Conservation (phyloP, 2,888 invertebrate genomes). For the Beris morrisii region DNA sequence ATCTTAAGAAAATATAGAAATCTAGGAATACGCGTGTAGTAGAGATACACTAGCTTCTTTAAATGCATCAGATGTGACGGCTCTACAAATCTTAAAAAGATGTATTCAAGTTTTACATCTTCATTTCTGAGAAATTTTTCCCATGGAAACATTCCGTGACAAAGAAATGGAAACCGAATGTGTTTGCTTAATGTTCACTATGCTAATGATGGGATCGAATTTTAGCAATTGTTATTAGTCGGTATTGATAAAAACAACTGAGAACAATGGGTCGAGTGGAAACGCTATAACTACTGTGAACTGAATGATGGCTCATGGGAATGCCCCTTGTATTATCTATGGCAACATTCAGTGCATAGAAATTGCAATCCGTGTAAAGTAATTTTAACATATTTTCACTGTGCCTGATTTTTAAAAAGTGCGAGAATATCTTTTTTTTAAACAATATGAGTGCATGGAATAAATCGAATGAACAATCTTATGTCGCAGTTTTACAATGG, state of each 20-base stretch:
- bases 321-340: too few species aligned
- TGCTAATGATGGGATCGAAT: constrained; percentile 16
- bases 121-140: constrained; percentile 1
- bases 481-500: too few species aligned
- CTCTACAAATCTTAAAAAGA: not conserved
- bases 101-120: not conserved
- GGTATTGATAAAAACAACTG: constrained; percentile 7
- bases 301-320: too few species aligned
- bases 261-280: not conserved
- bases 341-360: not conserved
- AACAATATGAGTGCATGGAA: too few species aligned
- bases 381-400: too few species aligned
- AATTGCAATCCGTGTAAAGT: constrained; percentile 15
- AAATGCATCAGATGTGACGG: not conserved
- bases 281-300: too few species aligned
- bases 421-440: too few species aligned
- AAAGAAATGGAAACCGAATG: not conserved
- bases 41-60: not conserved
- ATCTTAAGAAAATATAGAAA: not conserved
- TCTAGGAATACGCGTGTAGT: not conserved
- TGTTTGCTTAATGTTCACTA: constrained; percentile 7
- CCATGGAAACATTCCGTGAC: not conserved
- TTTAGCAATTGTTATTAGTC: constrained; percentile 4
- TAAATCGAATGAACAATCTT: too few species aligned
- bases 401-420: not conserved